Conservation (phyloP, 2,797 vertebrate species). For the Varecia variegata region DNA sequence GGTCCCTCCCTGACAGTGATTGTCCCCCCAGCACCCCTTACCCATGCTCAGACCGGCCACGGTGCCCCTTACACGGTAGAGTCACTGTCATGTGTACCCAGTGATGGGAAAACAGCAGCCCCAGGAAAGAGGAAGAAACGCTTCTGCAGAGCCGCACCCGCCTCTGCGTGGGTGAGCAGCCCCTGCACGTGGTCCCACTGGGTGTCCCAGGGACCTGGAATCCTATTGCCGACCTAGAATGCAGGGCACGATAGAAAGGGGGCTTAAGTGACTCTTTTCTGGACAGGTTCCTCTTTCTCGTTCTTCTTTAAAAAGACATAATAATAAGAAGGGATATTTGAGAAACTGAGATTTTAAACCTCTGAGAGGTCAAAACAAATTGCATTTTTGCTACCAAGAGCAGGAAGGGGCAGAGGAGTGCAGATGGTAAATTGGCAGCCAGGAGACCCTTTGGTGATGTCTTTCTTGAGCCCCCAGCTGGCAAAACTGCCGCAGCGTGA, state of each 20-base stretch:
- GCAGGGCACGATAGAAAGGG: not conserved
- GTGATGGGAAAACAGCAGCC: not conserved
- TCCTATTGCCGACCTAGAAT: not conserved
- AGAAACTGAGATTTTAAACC: constrained; percentile 69
- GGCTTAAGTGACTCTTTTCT: constrained; percentile 56
- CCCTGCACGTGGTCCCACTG: not conserved
- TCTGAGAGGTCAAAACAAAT: constrained; percentile 81
- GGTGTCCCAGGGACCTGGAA: not conserved
- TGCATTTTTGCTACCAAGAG: constrained; percentile 80
- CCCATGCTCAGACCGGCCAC: not conserved
- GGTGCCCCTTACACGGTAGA: not conserved
- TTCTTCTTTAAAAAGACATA: not conserved
- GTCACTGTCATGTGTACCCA: not conserved
- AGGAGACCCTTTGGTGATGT: constrained; percentile 76
- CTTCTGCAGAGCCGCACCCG: not conserved
- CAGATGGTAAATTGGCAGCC: constrained; percentile 79
- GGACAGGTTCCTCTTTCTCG: constrained; percentile 44
- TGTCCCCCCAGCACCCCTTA: rapidly evolving
- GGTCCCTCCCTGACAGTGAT: not conserved
- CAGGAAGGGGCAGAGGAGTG: constrained; percentile 57
- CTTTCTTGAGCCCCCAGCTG: constrained; percentile 79
- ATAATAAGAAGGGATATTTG: constrained; percentile 29
- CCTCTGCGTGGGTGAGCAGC: not conserved
- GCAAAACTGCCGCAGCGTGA: constrained; percentile 54
- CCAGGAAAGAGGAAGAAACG: not conserved